Evolutionary conservation across 2,113 vertebrate species (phyloP).

Genomic region (Turdus rufiventris): DNA sequence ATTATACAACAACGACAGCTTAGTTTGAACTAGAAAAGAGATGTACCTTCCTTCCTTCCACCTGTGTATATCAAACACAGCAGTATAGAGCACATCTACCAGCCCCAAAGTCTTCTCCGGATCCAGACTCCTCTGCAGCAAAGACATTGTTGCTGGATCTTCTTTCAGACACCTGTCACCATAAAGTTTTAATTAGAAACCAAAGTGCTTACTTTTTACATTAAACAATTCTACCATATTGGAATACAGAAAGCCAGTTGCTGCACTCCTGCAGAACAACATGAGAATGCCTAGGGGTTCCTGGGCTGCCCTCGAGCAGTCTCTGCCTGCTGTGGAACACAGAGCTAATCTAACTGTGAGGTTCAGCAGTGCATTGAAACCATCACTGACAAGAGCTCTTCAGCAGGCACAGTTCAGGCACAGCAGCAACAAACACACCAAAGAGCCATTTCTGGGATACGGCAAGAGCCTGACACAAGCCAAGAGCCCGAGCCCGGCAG

Average conservation of each 20-base stretch:
- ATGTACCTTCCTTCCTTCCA: conserved; percentile 92
- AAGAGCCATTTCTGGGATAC: accelerated
- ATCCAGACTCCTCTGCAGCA: conserved; percentile 94
- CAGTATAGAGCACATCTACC: conserved; percentile 95
- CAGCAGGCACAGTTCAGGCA: background rate
- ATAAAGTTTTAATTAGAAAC: background rate
- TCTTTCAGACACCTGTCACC: conserved; percentile 93
- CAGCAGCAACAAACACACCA: background rate
- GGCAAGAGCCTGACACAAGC: background rate
- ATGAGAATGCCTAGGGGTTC: background rate
- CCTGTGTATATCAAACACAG: conserved; percentile 88
- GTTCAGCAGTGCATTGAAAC: background rate
- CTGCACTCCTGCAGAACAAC: background rate
- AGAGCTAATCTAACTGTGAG: background rate
- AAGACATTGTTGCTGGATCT: conserved; percentile 97
- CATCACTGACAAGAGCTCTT: background rate
- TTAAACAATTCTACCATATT: background rate
- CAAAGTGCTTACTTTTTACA: background rate
- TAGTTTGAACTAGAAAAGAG: background rate
- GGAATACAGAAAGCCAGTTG: background rate
- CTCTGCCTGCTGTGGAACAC: background rate
- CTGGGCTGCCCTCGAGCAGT: background rate
- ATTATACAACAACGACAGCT: background rate
- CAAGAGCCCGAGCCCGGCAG: background rate
- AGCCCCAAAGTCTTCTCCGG: conserved; percentile 96